Conservation (phyloP, 2,113 vertebrate species). For the Macquaria ambigua region DNA sequence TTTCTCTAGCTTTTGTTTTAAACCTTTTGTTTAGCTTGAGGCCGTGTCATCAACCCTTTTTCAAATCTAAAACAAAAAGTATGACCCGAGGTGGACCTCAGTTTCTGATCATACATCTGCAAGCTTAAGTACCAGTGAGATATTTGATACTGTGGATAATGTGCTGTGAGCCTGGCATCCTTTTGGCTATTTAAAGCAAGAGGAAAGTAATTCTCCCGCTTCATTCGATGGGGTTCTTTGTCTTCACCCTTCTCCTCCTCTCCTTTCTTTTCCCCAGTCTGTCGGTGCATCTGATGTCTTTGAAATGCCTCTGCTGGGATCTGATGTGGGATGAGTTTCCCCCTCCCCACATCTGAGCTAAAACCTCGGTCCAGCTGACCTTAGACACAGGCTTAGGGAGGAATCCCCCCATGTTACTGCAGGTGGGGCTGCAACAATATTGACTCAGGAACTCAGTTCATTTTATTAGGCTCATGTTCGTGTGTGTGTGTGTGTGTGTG, state of each 20-base stretch:
- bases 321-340: constrained; percentile 13
- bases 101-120: constrained; percentile 28
- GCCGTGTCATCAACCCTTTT: background rate
- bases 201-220: constrained; percentile 34
- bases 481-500: constrained; percentile 54
- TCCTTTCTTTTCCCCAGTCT: background rate
- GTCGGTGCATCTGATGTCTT: constrained; percentile 57
- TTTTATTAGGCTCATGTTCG: constrained; percentile 70
- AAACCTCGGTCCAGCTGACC: constrained; percentile 60
- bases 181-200: constrained; percentile 47
- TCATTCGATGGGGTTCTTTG: constrained; percentile 33
- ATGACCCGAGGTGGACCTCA: background rate
- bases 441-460: constrained; percentile 72
- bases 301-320: constrained; percentile 47
- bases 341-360: constrained; percentile 27
- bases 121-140: constrained; percentile 17
- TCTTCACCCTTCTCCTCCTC: constrained; percentile 8
- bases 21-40: background rate
- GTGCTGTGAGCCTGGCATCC: constrained; percentile 2
- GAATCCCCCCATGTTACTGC: constrained; percentile 72
- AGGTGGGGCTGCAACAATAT: constrained; percentile 82
- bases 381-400: constrained; percentile 58
- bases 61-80: background rate
- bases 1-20: background rate
- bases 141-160: constrained; percentile 28